These are phyloP conservation scores for Caerostris darwini DNA, from an alignment of 1,140 invertebrate species.

Conservation along the genomic window DNA sequence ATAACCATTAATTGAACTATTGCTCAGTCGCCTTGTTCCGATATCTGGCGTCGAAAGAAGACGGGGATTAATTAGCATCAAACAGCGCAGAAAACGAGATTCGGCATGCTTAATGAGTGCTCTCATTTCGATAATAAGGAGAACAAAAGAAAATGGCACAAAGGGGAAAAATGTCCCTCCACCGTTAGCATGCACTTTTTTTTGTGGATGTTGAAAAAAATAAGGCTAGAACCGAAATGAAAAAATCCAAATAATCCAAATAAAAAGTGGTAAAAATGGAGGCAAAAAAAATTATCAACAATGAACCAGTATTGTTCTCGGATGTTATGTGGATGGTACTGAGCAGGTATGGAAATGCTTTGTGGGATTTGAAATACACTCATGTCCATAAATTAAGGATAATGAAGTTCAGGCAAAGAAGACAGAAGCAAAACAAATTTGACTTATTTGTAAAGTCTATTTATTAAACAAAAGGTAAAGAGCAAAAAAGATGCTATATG, in stretches of 20 bases:
- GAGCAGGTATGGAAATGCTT: neutral
- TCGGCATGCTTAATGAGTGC: conserved; percentile 24
- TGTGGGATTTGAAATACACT: too few species aligned
- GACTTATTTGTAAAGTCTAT: too few species aligned
- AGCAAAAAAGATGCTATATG: too few species aligned
- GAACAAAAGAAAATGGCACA: conserved; percentile 14
- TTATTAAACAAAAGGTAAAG: too few species aligned
- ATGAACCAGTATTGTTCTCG: neutral
- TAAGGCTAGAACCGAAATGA: too few species aligned
- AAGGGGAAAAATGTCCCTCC: neutral
- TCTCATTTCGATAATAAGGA: neutral
- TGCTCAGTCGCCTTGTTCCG: neutral
- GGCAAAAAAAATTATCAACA: neutral
- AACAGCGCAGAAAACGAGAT: conserved; percentile 32
- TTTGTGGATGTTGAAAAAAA: neutral
- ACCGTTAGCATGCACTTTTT: neutral
- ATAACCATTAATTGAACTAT: conserved; percentile 39
- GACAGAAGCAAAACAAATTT: too few species aligned
- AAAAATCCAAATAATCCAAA: neutral
- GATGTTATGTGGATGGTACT: neutral
- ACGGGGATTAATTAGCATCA: conserved; percentile 39
- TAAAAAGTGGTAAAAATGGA: neutral
- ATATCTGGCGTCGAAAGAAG: neutral
- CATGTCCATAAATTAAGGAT: too few species aligned
- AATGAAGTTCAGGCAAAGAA: too few species aligned